These are phyloP conservation scores for Rhimphoctona megacephalus DNA, from an alignment of 2,888 invertebrate genomes.

Conservation along the genomic window DNA sequence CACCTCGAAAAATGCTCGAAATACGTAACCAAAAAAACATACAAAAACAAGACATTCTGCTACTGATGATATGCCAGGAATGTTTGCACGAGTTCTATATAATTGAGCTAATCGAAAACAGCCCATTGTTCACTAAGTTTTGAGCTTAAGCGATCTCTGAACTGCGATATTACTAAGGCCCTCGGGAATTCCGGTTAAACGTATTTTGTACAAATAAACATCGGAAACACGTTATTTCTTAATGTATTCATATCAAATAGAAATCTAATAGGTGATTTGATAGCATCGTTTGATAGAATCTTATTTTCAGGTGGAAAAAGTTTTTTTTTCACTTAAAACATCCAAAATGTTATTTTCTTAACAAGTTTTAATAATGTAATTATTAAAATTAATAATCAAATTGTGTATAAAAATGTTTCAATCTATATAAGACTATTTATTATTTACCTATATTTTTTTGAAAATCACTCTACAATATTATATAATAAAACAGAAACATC, in stretches of 20 bases:
- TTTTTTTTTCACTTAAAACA: too few species aligned
- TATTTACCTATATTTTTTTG: too few species aligned
- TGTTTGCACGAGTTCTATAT: constrained; percentile 22
- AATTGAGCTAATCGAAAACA: constrained; percentile 59
- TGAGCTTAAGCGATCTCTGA: constrained; percentile 47
- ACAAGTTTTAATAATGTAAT: too few species aligned
- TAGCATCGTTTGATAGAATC: not conserved
- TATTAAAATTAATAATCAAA: too few species aligned
- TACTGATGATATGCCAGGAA: not conserved
- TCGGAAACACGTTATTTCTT: not conserved
- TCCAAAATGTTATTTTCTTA: too few species aligned
- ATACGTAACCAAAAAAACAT: not conserved
- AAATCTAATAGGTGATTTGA: not conserved
- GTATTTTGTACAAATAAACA: not conserved
- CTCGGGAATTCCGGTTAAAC: not conserved
- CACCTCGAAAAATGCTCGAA: not conserved
- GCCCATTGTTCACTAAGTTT: constrained; percentile 51
- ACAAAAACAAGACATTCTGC: not conserved
- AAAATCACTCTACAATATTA: too few species aligned
- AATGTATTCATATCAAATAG: not conserved
- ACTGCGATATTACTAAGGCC: constrained; percentile 9
- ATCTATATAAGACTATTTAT: too few species aligned
- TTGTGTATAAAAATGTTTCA: too few species aligned
- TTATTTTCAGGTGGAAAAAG: too few species aligned
- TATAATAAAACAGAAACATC: too few species aligned